These are phyloP conservation scores for Tenodera sinensis DNA, from an alignment of 2,888 invertebrate genomes.

Conservation along the genomic window DNA sequence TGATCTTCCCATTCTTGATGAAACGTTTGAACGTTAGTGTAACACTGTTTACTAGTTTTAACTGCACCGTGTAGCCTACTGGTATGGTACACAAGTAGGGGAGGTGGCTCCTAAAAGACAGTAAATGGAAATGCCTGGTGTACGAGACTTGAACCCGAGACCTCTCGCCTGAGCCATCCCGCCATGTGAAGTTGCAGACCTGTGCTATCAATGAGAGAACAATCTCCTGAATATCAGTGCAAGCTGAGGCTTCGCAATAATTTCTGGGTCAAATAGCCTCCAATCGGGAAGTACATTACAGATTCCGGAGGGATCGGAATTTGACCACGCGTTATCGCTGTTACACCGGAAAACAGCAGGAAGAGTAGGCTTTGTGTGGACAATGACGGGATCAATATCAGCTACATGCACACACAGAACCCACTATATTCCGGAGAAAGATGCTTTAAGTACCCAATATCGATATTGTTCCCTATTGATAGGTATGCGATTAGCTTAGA, in stretches of 20 bases:
- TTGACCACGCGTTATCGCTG: neutral
- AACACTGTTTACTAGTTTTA: too few species aligned
- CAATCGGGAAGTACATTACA: neutral
- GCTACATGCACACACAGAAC: neutral
- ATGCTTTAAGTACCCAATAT: neutral
- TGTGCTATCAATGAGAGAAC: neutral
- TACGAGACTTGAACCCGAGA: too few species aligned
- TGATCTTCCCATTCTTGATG: too few species aligned
- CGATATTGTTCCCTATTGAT: neutral
- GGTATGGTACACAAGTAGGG: too few species aligned
- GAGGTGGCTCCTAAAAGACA: too few species aligned
- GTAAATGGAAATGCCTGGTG: too few species aligned
- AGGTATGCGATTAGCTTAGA: neutral
- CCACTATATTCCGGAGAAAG: neutral
- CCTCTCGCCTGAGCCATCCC: too few species aligned
- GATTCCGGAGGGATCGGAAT: neutral
- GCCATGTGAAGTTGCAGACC: neutral
- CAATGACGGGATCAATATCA: neutral
- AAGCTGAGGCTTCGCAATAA: neutral
- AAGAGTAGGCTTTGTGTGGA: neutral
- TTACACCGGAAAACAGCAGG: neutral
- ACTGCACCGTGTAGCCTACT: too few species aligned
- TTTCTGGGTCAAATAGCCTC: neutral
- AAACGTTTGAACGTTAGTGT: too few species aligned
- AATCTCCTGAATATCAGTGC: neutral